Evolutionary conservation across 2,113 vertebrate species (phyloP).

Genomic region (Lophura nycthemera): DNA sequence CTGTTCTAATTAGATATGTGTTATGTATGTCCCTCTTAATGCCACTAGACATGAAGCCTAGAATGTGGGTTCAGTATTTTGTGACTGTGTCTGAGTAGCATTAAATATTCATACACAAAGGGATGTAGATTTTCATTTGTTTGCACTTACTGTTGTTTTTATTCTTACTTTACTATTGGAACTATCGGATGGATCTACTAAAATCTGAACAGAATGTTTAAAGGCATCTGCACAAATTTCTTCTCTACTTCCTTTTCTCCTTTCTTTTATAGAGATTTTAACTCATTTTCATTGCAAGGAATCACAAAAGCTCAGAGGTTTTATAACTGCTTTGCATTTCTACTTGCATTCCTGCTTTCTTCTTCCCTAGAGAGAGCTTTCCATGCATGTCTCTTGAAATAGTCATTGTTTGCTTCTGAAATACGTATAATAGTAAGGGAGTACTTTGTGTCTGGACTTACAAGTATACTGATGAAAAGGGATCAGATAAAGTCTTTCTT

Average conservation of each 20-base stretch:
- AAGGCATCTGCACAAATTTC: neutral
- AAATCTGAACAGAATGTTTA: neutral
- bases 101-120: neutral
- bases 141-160: neutral
- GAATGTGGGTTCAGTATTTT: neutral
- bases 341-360: neutral
- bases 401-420: conserved; percentile 20
- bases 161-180: neutral
- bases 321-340: conserved; percentile 12
- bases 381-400: neutral
- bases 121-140: neutral
- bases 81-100: neutral
- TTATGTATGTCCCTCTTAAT: neutral
- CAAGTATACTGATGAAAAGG: conserved; percentile 36
- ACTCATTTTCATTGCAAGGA: neutral
- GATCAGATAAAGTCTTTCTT: conserved; percentile 42
- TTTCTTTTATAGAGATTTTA: neutral
- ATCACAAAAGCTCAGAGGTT: conserved; percentile 2
- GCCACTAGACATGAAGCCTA: neutral
- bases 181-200: neutral
- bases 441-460: conserved; percentile 39
- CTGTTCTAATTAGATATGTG: neutral
- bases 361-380: conserved; percentile 1
- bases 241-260: neutral
- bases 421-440: neutral